Conservation (phyloP, 2,888 invertebrate genomes). For the Scrobipalpa atriplicella region DNA sequence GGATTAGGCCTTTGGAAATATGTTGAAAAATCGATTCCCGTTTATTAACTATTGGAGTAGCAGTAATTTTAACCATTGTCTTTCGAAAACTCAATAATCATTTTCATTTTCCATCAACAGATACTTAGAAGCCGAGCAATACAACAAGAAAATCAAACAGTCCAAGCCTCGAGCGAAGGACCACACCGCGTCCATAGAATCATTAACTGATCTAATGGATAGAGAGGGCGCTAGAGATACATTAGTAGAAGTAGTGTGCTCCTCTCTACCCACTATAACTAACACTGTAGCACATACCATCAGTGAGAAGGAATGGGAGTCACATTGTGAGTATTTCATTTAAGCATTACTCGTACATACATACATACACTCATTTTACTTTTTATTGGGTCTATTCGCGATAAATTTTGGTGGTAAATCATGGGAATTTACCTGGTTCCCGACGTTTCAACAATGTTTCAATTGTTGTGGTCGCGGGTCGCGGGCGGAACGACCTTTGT, state of each 20-base stretch:
- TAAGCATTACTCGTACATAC: too few species aligned
- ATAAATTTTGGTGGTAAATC: too few species aligned
- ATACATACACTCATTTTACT: too few species aligned
- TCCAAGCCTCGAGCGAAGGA: slow-evolving; percentile 61
- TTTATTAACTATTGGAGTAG: too few species aligned
- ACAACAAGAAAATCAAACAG: slow-evolving; percentile 64
- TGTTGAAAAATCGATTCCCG: too few species aligned
- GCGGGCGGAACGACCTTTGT: too few species aligned
- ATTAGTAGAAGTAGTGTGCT: slow-evolving; percentile 76
- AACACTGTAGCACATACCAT: slow-evolving; percentile 64
- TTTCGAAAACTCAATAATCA: not conserved
- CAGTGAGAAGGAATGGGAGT: slow-evolving; percentile 43
- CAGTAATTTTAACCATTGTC: too few species aligned
- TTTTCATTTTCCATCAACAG: slow-evolving; percentile 43
- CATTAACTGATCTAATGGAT: slow-evolving; percentile 52
- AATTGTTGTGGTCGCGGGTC: too few species aligned
- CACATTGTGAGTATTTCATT: slow-evolving; percentile 49
- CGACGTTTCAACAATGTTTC: too few species aligned
- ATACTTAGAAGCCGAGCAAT: slow-evolving; percentile 82
- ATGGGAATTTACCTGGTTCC: too few species aligned
- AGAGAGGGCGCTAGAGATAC: slow-evolving; percentile 72
- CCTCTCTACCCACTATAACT: slow-evolving; percentile 76
- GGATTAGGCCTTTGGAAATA: too few species aligned
- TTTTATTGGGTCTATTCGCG: too few species aligned
- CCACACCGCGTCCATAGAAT: slow-evolving; percentile 57